A percentile compares a stretch with the other conserved stretches of the same genome.
Conservation (phyloP, 2,113 vertebrate genomes). For the Desmodus rotundus region DNA sequence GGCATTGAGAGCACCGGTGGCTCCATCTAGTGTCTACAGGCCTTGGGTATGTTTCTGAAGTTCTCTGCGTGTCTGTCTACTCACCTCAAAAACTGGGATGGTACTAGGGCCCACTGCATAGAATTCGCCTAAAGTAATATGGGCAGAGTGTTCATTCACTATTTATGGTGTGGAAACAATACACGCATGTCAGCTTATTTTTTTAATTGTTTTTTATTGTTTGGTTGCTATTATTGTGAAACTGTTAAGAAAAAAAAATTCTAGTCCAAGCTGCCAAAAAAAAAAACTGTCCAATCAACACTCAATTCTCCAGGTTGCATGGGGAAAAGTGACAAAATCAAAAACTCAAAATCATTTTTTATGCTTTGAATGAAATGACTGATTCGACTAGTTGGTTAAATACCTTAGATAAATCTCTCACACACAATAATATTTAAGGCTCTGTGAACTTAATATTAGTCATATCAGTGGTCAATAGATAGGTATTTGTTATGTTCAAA, state of each 20-base stretch:
- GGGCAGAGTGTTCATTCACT: rapidly evolving
- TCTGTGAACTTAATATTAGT: not conserved
- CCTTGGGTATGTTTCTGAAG: no score
- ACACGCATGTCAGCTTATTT: rapidly evolving
- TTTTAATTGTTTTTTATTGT: not conserved
- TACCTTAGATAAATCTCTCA: not conserved
- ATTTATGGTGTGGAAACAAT: rapidly evolving
- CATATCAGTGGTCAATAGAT: not conserved
- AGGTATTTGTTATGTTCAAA: not conserved
- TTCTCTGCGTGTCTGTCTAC: not conserved
- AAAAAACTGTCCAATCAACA: not conserved
- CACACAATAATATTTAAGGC: not conserved
- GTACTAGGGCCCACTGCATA: not conserved
- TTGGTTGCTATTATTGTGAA: not conserved
- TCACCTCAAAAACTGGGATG: not conserved
- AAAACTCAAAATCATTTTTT: not conserved
- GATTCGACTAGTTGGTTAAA: no score
- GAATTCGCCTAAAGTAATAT: no score
- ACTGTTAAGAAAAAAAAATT: not conserved
- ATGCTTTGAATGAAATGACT: not conserved
- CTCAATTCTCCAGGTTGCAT: not conserved
- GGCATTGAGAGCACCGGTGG: not conserved
- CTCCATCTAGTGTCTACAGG: no score
- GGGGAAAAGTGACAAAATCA: not conserved
- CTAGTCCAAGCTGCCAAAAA: not conserved